phyloP scores from a whole-genome alignment of 2,113 vertebrate species.

The Hemiprocne comata region DNA sequence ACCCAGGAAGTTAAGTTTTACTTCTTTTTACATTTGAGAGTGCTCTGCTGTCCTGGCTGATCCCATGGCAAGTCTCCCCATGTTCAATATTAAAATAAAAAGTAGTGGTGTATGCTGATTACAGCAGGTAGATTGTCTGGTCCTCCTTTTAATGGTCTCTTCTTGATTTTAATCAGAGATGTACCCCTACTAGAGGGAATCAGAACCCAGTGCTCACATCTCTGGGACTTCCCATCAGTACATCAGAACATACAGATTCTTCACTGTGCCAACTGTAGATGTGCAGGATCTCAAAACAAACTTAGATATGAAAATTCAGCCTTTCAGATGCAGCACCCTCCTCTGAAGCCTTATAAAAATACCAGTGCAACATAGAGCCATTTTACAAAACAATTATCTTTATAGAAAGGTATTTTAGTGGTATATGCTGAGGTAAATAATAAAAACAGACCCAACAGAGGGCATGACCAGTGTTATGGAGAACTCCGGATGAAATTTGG shows the following conservation, averaged over 20 bases:
- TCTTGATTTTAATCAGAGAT: neutral
- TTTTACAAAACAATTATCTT: constrained; percentile 68
- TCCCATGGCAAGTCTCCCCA: neutral
- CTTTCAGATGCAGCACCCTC: neutral
- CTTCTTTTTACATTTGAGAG: neutral
- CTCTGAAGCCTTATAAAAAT: constrained; percentile 63
- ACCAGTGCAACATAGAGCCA: constrained; percentile 55
- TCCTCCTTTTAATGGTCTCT: neutral
- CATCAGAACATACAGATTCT: neutral
- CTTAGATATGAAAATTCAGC: neutral
- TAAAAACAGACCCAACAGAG: constrained; percentile 40
- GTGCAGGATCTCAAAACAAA: neutral
- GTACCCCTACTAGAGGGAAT: neutral
- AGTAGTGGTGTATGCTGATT: neutral
- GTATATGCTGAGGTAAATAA: constrained; percentile 68
- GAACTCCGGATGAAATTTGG: constrained; percentile 36
- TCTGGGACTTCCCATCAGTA: neutral
- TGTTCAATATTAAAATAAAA: neutral
- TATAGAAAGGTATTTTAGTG: constrained; percentile 66
- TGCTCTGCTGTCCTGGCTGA: neutral
- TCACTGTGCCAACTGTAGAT: neutral
- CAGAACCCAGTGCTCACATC: neutral
- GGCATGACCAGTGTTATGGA: constrained; percentile 48
- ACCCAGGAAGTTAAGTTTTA: neutral
- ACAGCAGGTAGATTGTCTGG: neutral